A percentile compares a stretch with the other conserved stretches of the same genome.
These are phyloP conservation scores for Enteromius radiatus DNA, from an alignment of 2,797 vertebrate species.

Conservation along the genomic window DNA sequence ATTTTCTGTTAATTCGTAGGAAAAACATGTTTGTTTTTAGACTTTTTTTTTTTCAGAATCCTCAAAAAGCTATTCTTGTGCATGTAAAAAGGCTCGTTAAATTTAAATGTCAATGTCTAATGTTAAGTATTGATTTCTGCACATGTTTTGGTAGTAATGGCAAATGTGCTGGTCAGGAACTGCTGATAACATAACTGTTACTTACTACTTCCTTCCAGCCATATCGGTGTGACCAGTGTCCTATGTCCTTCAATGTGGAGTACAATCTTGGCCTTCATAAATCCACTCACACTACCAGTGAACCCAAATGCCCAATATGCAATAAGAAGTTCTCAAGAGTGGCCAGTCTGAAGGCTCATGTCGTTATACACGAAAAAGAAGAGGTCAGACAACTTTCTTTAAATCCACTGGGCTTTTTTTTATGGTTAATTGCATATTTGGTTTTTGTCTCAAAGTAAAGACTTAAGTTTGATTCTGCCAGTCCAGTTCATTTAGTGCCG, in stretches of 20 bases:
- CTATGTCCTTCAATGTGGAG: conserved; percentile 96
- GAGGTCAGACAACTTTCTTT: conserved; percentile 79
- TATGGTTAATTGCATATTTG: background rate
- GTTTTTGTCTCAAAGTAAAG: background rate
- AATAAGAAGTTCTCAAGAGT: conserved; percentile 94
- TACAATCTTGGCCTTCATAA: conserved; percentile 96
- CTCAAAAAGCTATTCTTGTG: background rate
- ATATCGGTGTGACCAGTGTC: conserved; percentile 93
- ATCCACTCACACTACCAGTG: conserved; percentile 89
- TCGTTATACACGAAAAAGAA: conserved; percentile 98
- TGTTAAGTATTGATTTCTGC: background rate
- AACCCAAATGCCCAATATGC: conserved; percentile 93
- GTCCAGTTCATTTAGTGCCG: background rate
- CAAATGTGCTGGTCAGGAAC: background rate
- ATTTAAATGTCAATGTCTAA: background rate
- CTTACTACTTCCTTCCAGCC: conserved; percentile 78
- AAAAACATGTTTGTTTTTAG: too few species aligned
- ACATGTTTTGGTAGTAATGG: background rate
- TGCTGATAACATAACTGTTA: background rate
- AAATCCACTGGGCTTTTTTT: background rate
- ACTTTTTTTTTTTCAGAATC: background rate
- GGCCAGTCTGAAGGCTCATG: conserved; percentile 96
- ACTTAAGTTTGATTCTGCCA: background rate
- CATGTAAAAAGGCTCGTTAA: background rate
- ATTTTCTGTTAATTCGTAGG: too few species aligned